Evolutionary conservation across 2,888 invertebrate genomes (phyloP), one percentile per base, ranked within the genome.

Genomic region (Pteria penguin): DNA sequence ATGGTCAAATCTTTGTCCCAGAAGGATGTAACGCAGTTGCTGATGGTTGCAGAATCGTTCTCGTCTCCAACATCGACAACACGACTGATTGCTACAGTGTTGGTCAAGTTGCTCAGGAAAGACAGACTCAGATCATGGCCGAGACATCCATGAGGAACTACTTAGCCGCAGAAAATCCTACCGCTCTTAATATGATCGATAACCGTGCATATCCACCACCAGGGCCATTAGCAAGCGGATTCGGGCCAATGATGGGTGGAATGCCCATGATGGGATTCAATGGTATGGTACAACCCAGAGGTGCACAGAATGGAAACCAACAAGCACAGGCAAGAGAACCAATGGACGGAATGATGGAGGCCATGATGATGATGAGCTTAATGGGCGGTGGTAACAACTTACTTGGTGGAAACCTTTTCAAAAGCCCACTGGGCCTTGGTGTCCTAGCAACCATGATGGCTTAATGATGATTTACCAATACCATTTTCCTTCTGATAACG

Each of bases 11-110:
- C 24, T 52, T 52, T 33, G 68, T 68, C 18, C 68, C 68, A 57
- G 14, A 58, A 29, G 68, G 68, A 11, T 68, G 68, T 33, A 55
- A 32, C 11, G 57, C 68, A 8, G 55, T 68, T 22, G 55, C 57
- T 4, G 68, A 68, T 14, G 68, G 68, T 29, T 68, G 68, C 33
- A 29, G 29, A 22, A 55, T 68, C 24, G 68, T 52, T 26, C 24
- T 68, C 22, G 57, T 68, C 24, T 68, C 68, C 8, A 4, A 32
- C 32, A 55, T 57, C 4, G 68, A 68, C 33, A 68, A 68, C 57
- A 57, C 31, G 18, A 68, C 68, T 2, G 68, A 68, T 57, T 68
- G 68, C 24, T 68, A 65, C 65, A 65, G 36, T n/a, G n/a, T 14
- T 26, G 68, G 60, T 26, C 26, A 55, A 1, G 57, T 31, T 2